phyloP scores from a whole-genome alignment of 2,888 invertebrate species.

The Nebria salina region DNA sequence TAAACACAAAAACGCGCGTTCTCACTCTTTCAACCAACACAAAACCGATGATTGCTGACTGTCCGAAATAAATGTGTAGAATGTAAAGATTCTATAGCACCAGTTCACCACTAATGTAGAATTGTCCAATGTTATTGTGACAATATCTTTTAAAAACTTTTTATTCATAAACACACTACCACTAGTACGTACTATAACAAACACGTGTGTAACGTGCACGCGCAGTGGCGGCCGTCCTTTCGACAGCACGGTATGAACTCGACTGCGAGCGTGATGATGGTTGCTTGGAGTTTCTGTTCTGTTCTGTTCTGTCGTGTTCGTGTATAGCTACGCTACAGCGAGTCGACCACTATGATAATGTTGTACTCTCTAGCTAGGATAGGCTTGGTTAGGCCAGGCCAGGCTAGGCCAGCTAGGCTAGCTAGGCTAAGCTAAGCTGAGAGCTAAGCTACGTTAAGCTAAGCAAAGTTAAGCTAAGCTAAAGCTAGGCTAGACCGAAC shows the following conservation, averaged over 20 bases:
- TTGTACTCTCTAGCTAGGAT: neutral
- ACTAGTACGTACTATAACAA: constrained; percentile 14
- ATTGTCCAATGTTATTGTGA: neutral
- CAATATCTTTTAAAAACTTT: neutral
- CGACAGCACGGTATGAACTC: constrained; percentile 36
- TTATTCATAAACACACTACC: neutral
- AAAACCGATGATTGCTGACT: neutral
- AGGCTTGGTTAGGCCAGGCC: neutral
- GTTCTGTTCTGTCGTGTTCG: neutral
- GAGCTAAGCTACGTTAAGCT: too few relatives aligned
- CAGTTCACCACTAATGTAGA: neutral
- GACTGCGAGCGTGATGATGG: constrained; percentile 21
- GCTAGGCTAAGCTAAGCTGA: too few relatives aligned
- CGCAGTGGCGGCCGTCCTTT: constrained; percentile 33
- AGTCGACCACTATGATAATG: neutral
- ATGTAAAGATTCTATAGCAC: neutral
- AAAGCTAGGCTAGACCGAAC: neutral
- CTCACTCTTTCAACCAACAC: neutral
- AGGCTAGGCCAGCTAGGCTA: too few relatives aligned
- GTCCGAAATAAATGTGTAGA: neutral
- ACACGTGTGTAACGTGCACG: constrained; percentile 38
- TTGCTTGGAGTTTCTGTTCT: neutral
- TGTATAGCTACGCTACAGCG: neutral
- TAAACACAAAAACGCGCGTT: neutral
- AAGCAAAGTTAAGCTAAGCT: too few relatives aligned